A percentile compares a stretch with the other conserved stretches of the same genome.
Conservation (phyloP, 2,797 vertebrate genomes). For the Megalops cyprinoides region DNA sequence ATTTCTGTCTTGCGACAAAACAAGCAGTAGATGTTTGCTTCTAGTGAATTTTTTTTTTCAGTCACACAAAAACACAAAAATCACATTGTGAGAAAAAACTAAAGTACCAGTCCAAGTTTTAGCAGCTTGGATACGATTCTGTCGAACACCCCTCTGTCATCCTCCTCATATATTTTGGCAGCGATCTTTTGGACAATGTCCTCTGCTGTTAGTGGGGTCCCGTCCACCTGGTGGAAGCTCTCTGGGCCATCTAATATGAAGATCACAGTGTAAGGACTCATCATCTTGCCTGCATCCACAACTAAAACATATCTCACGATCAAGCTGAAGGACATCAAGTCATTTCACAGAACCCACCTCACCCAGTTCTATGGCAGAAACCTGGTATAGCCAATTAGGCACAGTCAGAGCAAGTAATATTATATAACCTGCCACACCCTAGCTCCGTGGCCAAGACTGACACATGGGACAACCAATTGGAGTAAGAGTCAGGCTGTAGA, state of each 20-base stretch:
- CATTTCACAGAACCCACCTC: no score
- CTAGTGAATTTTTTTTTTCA: neutral
- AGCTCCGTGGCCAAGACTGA: no score
- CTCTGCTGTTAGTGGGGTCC: constrained; percentile 91
- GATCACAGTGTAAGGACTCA: neutral
- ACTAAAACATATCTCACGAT: no score
- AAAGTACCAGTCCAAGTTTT: constrained; percentile 88
- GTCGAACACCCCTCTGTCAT: constrained; percentile 96
- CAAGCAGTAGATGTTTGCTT: neutral
- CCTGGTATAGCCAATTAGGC: no score
- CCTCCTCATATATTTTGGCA: constrained; percentile 94
- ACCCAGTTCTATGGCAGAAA: no score
- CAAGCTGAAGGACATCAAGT: no score
- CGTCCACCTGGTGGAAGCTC: constrained; percentile 91
- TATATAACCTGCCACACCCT: no score
- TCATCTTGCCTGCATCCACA: no score
- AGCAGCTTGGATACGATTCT: constrained; percentile 95
- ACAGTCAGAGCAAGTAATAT: no score
- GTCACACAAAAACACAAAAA: neutral
- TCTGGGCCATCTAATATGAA: constrained; percentile 85
- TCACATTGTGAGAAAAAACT: neutral
- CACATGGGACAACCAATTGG: no score
- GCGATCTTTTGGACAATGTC: constrained; percentile 99
- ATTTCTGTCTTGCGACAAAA: no score
- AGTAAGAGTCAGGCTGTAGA: no score